Evolutionary conservation across 1,140 invertebrate species (phyloP).

Genomic region (Sitobion miscanthi): DNA sequence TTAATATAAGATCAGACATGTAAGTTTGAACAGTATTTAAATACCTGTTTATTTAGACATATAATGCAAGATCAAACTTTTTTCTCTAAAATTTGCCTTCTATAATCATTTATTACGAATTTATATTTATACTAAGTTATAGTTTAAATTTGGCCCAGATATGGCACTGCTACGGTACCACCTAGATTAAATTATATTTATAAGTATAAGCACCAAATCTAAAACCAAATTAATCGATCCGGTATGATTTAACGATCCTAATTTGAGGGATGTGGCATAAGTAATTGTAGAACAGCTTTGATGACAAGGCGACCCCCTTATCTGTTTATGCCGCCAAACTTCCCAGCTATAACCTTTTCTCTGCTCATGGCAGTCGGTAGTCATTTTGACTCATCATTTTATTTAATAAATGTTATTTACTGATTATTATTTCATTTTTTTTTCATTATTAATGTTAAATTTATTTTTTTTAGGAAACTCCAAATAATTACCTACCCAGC

Average conservation of each 20-base stretch:
- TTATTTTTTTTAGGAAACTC: background rate
- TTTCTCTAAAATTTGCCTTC: too few species aligned
- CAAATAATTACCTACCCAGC: background rate
- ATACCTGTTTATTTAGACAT: too few species aligned
- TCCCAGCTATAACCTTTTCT: background rate
- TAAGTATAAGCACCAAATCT: background rate
- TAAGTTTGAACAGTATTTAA: too few species aligned
- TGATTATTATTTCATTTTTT: background rate
- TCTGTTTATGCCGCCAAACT: background rate
- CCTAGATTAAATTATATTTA: background rate
- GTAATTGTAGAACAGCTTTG: background rate
- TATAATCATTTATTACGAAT: too few species aligned
- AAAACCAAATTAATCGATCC: background rate
- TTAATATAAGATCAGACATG: too few species aligned
- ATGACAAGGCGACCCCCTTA: accelerated
- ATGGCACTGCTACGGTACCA: too few species aligned
- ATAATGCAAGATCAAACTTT: too few species aligned
- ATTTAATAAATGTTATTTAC: background rate
- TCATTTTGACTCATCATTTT: background rate
- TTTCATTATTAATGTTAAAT: background rate
- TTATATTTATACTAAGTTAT: too few species aligned
- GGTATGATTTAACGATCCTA: background rate
- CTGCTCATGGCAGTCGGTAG: too few species aligned
- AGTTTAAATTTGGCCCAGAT: too few species aligned
- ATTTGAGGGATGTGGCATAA: background rate